Base-by-base conservation (phyloP, 2,888 invertebrate species). In the Bombylius discolor region DNA sequence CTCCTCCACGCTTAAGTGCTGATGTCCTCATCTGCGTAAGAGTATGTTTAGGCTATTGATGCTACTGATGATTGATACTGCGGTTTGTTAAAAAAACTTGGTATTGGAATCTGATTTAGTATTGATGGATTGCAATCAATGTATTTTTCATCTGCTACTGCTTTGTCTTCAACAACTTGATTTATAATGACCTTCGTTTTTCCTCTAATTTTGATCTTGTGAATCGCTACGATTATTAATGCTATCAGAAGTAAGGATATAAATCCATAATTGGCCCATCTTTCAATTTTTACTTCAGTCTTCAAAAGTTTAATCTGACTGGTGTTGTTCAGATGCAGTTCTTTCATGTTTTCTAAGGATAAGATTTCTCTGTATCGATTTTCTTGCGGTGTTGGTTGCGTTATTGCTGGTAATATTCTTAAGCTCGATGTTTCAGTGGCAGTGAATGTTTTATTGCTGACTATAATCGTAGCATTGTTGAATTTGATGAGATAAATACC, bases 341-440 rank as follows among this genome's bases (percentile, higher is more conserved):
- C 57, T 31, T 60, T 57, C 51, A 59, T 51, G 52, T 53, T 49
- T 55, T 59, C 51, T 33, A 57, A 39, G n/a, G 58, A 57, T 13
- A 58, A 51, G 23, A 57, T 53, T 57, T 61, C 58, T 47, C 57
- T 56, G 39, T 56, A 48, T 31, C 4, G 56, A n/a, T 42, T n/a
- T 46, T 46, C 31, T 34, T 36, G 47, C 12, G 56, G 51, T 31
- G 49, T 52, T 33, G 60, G 58, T 48, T 62, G 58, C 1, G 56
- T n/a, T 23, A 61, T 55, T 31, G 59, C 52, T 23, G 59, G 61
- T 44, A 62, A 31, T 14, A 57, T 55, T 47, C 44, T n/a, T n/a
- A 48, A 47, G 34, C 53, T 51, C 23, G 56, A 56, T 47, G 49
- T 36, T 53, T 55, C 53, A 23, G 49, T 57, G 32, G 33, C 49